Base-by-base conservation (phyloP, 2,797 vertebrate species). In the Halcyon smyrnensis region DNA sequence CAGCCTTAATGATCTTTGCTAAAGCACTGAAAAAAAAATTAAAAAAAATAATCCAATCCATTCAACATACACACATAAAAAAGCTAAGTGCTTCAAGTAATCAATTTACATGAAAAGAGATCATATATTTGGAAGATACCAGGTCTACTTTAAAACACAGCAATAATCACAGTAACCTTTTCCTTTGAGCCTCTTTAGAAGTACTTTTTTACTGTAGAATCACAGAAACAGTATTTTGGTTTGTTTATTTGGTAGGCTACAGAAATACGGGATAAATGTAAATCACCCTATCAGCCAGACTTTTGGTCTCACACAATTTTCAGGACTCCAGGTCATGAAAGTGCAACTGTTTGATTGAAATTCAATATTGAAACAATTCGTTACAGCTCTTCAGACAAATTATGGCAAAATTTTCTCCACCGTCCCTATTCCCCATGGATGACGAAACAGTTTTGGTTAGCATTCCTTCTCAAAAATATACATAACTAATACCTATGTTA, bases 1-100 rank as follows among this genome's bases (percentile, higher is more conserved):
- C 99, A 46, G 98, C 98, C 98, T 99, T 99, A 98, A 99, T 99
- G 98, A 99, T 99, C 99, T 99, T 99, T 97, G 99, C 98, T 98
- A 99, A 98, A 97, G 98, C 98, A 93, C 99, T 99, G 96, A 97
- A 98, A 97, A 95, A 86, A 97, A 90, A 95, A 97, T 96, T 98
- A 97, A 98, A 97, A 98, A 97, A 95, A 81, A 97, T 18, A 97
- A 97, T 97, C 96, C 89, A 97, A 97, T 97, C 97, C 97, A 97
- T 96, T 98, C 97, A 97, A 95, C 86, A 94, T 45, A 89, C 27
- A 95, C 64, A 89, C 87, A 97, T 94, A 91, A 90, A 94, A 69
- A 81, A 92, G 92, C 95, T 87, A 93, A 97, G 90, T 84, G 71
- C 8, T 2, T 84, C 71, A 63, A 83, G 93, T 96, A 97, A 97